Conservation (phyloP, 2,113 vertebrate species). For the Galbula dea region DNA sequence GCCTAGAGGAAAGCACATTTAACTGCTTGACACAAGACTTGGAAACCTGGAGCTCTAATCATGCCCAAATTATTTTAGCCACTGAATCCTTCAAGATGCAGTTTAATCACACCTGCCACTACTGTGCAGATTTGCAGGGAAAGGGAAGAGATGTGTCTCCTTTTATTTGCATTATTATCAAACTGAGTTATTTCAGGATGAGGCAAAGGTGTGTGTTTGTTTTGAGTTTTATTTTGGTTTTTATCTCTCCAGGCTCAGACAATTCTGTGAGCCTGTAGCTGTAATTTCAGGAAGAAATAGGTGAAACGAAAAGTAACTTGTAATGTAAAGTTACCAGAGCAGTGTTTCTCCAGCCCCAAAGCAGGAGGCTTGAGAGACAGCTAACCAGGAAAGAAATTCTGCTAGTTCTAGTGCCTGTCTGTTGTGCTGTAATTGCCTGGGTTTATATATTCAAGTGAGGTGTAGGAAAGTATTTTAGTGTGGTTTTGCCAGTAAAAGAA, state of each 20-base stretch:
- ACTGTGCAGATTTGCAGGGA: background rate
- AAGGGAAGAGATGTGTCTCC: background rate
- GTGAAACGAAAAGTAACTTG: background rate
- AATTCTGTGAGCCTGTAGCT: background rate
- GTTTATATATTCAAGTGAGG: background rate
- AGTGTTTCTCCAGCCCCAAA: background rate
- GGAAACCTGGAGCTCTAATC: background rate
- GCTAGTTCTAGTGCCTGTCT: background rate
- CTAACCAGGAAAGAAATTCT: background rate
- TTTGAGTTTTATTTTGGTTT: background rate
- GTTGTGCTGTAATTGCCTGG: background rate
- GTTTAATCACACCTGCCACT: background rate
- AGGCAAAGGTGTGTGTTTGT: background rate
- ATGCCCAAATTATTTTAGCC: background rate
- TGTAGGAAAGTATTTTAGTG: background rate
- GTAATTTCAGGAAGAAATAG: background rate
- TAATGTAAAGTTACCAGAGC: background rate
- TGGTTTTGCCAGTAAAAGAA: background rate
- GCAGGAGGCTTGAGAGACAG: background rate
- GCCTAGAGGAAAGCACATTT: background rate
- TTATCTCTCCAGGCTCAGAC: background rate
- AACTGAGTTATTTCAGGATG: background rate
- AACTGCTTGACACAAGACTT: background rate
- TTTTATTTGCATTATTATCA: background rate
- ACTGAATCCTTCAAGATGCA: background rate